Percentiles rank a stretch among this genome's conserved stretches.
Evolutionary conservation across 1,140 invertebrate genomes (phyloP).

Genomic region (Rhopalosiphum maidis): DNA sequence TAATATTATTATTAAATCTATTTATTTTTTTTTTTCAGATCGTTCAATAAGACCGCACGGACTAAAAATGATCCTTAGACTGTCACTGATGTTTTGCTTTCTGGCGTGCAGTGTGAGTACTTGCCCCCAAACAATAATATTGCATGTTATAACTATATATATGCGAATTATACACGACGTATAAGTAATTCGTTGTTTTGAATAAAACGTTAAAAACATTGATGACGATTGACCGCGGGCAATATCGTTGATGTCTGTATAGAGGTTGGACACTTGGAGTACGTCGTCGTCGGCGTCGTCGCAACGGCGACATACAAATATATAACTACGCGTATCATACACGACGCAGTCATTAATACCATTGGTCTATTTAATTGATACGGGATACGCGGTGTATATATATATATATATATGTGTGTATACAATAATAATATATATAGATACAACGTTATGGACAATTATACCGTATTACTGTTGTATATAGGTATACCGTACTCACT

Average conservation of each 20-base stretch:
- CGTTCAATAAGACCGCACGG: background rate
- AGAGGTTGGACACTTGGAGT: no score
- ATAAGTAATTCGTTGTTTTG: background rate
- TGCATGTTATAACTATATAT: background rate
- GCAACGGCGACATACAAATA: background rate
- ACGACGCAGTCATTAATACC: conserved; percentile 14
- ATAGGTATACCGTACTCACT: background rate
- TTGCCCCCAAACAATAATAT: background rate
- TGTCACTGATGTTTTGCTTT: conserved; percentile 39
- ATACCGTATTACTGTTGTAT: conserved; percentile 24
- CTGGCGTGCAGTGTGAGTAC: conserved; percentile 36
- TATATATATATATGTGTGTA: no score
- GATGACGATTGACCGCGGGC: background rate
- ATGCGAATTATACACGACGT: background rate
- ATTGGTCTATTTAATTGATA: conserved; percentile 38
- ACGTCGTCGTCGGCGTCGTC: background rate
- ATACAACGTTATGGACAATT: conserved; percentile 20
- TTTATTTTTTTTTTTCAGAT: conserved; percentile 14
- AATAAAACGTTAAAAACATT: background rate
- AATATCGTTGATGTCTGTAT: background rate
- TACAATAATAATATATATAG: background rate
- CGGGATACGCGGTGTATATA: background rate
- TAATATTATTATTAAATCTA: background rate
- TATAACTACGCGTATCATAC: background rate
- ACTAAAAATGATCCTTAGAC: conserved; percentile 39